phyloP scores from a whole-genome alignment of 2,797 vertebrate genomes.

The Rhynchonycteris naso region DNA sequence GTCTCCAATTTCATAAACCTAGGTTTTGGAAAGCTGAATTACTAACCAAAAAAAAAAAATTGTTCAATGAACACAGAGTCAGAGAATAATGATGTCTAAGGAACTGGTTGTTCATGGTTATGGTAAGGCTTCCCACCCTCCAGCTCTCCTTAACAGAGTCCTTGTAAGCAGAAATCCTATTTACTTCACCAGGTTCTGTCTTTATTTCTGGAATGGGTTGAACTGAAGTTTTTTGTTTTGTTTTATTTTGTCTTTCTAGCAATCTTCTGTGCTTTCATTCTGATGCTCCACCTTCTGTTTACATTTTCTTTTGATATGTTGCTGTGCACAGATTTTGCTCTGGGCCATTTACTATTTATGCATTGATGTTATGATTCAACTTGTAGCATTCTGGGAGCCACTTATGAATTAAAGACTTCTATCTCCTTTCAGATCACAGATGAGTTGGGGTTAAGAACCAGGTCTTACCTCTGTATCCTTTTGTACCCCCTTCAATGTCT shows the following conservation, averaged over 20 bases:
- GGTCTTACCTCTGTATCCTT: background rate
- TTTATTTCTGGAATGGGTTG: background rate
- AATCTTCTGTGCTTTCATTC: background rate
- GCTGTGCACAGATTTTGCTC: conserved; percentile 29
- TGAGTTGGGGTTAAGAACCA: background rate
- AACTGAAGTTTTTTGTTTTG: background rate
- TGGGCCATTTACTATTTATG: background rate
- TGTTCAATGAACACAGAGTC: background rate
- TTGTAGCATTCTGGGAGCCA: background rate
- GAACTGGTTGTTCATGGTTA: background rate
- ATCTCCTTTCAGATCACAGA: background rate
- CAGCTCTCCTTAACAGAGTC: background rate
- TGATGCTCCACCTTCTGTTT: background rate
- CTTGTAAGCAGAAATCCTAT: background rate
- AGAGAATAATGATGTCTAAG: background rate
- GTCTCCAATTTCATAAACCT: background rate
- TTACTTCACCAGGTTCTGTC: background rate
- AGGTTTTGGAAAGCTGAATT: conserved; percentile 21
- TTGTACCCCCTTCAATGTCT: background rate
- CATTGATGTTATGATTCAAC: conserved; percentile 36
- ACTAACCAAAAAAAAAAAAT: background rate
- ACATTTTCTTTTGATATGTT: conserved; percentile 26
- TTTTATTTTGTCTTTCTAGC: background rate
- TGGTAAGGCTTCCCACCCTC: background rate
- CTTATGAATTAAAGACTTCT: background rate